A percentile compares a stretch with the other conserved stretches of the same genome.
phyloP scores from a whole-genome alignment of 2,113 vertebrate genomes.

The Vanacampus margaritifer region DNA sequence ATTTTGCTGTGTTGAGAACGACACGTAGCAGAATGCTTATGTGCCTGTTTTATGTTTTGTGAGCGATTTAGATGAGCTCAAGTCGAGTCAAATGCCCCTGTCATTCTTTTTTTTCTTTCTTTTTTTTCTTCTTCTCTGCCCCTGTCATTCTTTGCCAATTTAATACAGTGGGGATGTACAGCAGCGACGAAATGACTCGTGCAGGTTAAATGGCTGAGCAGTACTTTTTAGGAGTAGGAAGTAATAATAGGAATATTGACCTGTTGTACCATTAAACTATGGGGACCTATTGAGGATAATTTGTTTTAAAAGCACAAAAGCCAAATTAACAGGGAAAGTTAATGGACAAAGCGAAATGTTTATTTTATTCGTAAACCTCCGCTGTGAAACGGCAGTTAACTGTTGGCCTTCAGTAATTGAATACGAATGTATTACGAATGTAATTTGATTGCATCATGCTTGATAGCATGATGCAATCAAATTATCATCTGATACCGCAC shows the following conservation, averaged over 20 bases:
- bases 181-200: not conserved
- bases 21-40: not conserved
- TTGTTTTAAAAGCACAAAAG: not conserved
- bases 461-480: not conserved
- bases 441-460: no score
- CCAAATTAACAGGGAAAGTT: not conserved
- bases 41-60: conserved; percentile 2
- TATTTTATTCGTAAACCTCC: not conserved
- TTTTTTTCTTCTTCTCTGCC: no score
- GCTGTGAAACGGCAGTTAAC: not conserved
- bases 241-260: conserved; percentile 28
- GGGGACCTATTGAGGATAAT: not conserved
- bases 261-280: conserved; percentile 14
- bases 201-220: conserved; percentile 33
- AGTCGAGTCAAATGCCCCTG: conserved; percentile 20
- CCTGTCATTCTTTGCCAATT: conserved; percentile 51
- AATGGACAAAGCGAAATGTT: not conserved
- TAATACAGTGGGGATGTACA: conserved; percentile 42
- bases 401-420: not conserved
- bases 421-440: not conserved
- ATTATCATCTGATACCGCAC: not conserved
- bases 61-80: conserved; percentile 10
- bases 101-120: no score
- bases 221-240: conserved; percentile 27
- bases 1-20: not conserved